A percentile compares a stretch with the other conserved stretches of the same genome.
These are phyloP conservation scores for Tachysurus fulvidraco DNA, from an alignment of 2,113 vertebrate species.

Conservation along the genomic window DNA sequence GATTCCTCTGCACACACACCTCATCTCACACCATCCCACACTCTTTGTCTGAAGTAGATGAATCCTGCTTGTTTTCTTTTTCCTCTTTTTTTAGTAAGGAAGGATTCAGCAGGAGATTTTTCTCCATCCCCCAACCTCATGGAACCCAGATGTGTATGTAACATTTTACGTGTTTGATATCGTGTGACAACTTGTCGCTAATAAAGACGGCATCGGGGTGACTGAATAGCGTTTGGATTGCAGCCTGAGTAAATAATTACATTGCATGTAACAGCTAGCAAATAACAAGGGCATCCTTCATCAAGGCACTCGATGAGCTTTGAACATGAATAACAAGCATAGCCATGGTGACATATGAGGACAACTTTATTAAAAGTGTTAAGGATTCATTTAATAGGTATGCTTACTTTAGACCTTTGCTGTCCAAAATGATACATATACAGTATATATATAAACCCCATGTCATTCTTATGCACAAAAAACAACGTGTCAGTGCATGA, in stretches of 20 bases:
- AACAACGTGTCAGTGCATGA: background rate
- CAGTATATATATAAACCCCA: background rate
- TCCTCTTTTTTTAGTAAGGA: constrained; percentile 56
- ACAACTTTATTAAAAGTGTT: constrained; percentile 13
- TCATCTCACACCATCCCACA: constrained; percentile 57
- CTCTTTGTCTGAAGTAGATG: constrained; percentile 63
- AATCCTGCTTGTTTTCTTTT: constrained; percentile 66
- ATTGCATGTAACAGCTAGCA: constrained; percentile 40
- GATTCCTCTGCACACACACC: constrained; percentile 74
- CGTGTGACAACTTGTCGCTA: constrained; percentile 78
- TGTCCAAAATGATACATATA: constrained; percentile 6
- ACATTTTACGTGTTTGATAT: constrained; percentile 66
- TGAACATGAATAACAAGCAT: constrained; percentile 5
- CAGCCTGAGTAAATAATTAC: constrained; percentile 41
- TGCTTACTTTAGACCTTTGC: background rate
- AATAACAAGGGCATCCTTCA: constrained; percentile 37
- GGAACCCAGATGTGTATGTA: constrained; percentile 73
- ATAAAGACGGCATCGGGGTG: constrained; percentile 44
- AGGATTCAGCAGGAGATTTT: constrained; percentile 70
- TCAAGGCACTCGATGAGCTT: background rate
- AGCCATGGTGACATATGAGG: constrained; percentile 7
- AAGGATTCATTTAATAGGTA: background rate
- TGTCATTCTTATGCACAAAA: constrained; percentile 2
- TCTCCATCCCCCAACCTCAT: constrained; percentile 52
- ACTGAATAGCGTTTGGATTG: constrained; percentile 33